Evolutionary conservation across 2,888 invertebrate genomes (phyloP).

Genomic region (Drosophila limbata): DNA sequence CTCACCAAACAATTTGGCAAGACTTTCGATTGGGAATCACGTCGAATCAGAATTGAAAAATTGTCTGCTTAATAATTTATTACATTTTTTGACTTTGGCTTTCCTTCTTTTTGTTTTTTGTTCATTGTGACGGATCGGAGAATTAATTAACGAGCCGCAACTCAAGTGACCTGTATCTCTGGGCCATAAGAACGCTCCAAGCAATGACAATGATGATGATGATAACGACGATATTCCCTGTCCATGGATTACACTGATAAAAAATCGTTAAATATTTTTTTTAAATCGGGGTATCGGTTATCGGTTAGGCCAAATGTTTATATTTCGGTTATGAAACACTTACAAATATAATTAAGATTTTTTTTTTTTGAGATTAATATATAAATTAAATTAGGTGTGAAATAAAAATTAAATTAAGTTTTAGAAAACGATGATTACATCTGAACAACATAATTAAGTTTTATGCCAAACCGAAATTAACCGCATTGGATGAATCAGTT

Average conservation of each 20-base stretch:
- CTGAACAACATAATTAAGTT: no score
- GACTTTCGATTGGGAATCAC: conserved; percentile 28
- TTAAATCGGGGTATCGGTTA: no score
- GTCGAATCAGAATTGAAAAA: conserved; percentile 32
- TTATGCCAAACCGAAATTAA: no score
- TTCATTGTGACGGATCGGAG: conserved; percentile 42
- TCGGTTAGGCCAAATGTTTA: no score
- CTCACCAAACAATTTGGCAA: conserved; percentile 21
- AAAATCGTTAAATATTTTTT: neutral
- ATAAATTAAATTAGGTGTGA: no score
- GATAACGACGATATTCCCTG: neutral
- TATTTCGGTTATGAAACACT: no score
- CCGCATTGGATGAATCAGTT: no score
- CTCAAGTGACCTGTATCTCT: conserved; percentile 47
- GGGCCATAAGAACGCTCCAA: conserved; percentile 19
- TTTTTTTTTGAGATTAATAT: no score
- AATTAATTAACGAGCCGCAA: conserved; percentile 47
- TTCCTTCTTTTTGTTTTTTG: conserved; percentile 19
- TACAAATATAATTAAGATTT: no score
- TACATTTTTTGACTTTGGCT: conserved; percentile 10
- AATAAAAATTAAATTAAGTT: no score
- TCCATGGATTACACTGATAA: neutral
- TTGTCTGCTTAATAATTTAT: conserved; percentile 36
- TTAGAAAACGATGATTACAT: no score
- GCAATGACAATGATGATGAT: conserved; percentile 15